Evolutionary conservation across 1,140 invertebrate genomes (phyloP).

Genomic region (Calliopsis andreniformis): DNA sequence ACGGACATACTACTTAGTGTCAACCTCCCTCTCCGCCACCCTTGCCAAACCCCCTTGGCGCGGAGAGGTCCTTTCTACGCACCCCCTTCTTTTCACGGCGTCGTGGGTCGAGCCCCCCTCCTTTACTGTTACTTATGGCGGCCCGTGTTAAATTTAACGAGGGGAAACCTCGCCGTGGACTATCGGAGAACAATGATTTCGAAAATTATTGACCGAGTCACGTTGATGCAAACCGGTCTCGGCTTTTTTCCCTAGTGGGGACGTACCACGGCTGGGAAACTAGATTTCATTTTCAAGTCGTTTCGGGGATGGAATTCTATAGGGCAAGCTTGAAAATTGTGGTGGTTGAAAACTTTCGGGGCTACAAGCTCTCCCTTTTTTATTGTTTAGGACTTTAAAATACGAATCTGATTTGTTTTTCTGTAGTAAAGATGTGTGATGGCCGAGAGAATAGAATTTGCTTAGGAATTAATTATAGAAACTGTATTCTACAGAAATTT

Average conservation of each 20-base stretch:
- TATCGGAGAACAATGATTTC: slow-evolving; percentile 51
- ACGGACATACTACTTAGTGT: slow-evolving; percentile 64
- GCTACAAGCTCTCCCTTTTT: no score
- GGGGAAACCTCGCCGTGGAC: slow-evolving; percentile 51
- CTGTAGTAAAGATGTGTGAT: no score
- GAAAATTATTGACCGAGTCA: slow-evolving; percentile 40
- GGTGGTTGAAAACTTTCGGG: no score
- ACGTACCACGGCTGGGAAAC: not conserved
- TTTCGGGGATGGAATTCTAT: not conserved
- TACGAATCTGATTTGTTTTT: no score
- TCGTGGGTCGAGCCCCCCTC: slow-evolving; percentile 29
- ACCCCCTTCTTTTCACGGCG: slow-evolving; percentile 57
- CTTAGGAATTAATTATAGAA: no score
- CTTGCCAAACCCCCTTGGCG: slow-evolving; percentile 48
- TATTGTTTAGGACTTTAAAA: no score
- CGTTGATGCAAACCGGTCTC: slow-evolving; percentile 1
- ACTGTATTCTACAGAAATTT: no score
- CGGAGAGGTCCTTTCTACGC: slow-evolving; percentile 26
- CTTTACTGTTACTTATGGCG: slow-evolving; percentile 55
- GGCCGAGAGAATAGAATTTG: no score
- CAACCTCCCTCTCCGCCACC: slow-evolving; percentile 49
- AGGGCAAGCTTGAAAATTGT: no score
- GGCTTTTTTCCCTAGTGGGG: not conserved
- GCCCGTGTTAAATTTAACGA: slow-evolving; percentile 64
- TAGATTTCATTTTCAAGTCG: not conserved